These are phyloP conservation scores for Sitta carolinensis DNA, from an alignment of 2,797 vertebrate species.

Conservation along the genomic window DNA sequence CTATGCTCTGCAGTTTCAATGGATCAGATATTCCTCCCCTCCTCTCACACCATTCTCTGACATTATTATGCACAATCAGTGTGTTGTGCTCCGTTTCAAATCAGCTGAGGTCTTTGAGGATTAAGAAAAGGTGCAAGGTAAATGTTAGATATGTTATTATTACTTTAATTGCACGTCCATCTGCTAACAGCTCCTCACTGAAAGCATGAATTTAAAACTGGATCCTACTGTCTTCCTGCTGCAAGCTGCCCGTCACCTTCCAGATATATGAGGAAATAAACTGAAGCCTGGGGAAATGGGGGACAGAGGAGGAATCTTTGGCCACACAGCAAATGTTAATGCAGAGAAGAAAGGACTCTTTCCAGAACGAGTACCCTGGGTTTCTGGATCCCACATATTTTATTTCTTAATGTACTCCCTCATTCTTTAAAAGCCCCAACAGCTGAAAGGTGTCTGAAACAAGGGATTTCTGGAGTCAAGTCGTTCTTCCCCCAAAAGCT, in stretches of 20 bases:
- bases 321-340: not conserved
- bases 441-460: not conserved
- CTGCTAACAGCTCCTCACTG: not conserved
- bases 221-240: not conserved
- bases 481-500: not conserved
- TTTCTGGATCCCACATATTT: not conserved
- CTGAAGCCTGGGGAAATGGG: not conserved
- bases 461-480: not conserved
- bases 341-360: not conserved
- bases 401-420: not conserved
- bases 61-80: not conserved
- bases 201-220: not conserved
- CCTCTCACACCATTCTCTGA: not conserved
- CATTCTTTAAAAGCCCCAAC: not conserved
- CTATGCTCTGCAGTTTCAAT: not conserved
- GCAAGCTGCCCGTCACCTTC: not conserved
- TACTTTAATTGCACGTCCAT: not conserved
- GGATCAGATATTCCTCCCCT: not conserved
- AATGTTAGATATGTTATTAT: not conserved
- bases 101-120: not conserved
- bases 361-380: not conserved
- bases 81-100: not conserved
- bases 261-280: not conserved
- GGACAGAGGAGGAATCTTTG: not conserved
- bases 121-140: slow-evolving; percentile 17